Evolutionary conservation across 2,888 invertebrate genomes (phyloP).

Genomic region (Pherbina coryleti): DNA sequence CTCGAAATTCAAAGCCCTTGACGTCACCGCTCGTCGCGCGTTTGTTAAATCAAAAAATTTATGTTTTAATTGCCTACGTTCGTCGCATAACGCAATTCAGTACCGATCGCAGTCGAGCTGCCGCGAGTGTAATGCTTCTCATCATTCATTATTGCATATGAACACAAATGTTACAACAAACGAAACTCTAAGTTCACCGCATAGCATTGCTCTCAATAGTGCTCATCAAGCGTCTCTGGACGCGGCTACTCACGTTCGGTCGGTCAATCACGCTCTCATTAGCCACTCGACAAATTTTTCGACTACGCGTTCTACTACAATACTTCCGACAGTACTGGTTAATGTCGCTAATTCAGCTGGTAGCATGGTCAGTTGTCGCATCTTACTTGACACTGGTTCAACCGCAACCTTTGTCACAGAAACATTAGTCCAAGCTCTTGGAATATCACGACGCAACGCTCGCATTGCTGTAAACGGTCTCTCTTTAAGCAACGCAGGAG

Average conservation of each 20-base stretch:
- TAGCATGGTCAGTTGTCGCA: slow-evolving; percentile 6
- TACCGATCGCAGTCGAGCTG: too few relatives aligned
- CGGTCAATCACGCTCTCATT: neutral
- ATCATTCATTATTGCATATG: neutral
- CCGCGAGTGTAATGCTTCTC: neutral
- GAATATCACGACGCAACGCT: slow-evolving; percentile 5
- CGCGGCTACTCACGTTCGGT: neutral
- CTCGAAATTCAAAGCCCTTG: neutral
- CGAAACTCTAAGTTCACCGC: too few relatives aligned
- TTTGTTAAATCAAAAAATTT: slow-evolving; percentile 6
- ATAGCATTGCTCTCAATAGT: too few relatives aligned
- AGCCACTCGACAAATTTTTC: neutral
- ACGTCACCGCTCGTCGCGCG: neutral
- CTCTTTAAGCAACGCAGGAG: slow-evolving; percentile 23
- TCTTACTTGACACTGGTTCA: slow-evolving; percentile 34
- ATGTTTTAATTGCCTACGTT: slow-evolving; percentile 20
- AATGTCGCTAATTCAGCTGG: neutral
- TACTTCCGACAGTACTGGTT: slow-evolving; percentile 4
- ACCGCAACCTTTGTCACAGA: slow-evolving; percentile 38
- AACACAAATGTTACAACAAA: neutral
- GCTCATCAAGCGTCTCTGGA: too few relatives aligned
- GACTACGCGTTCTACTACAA: neutral
- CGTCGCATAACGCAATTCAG: too few relatives aligned
- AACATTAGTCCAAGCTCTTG: slow-evolving; percentile 30
- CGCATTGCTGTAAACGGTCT: slow-evolving; percentile 28